These are phyloP conservation scores for Alethe castanea DNA, from an alignment of 2,113 vertebrate species.

Conservation along the genomic window DNA sequence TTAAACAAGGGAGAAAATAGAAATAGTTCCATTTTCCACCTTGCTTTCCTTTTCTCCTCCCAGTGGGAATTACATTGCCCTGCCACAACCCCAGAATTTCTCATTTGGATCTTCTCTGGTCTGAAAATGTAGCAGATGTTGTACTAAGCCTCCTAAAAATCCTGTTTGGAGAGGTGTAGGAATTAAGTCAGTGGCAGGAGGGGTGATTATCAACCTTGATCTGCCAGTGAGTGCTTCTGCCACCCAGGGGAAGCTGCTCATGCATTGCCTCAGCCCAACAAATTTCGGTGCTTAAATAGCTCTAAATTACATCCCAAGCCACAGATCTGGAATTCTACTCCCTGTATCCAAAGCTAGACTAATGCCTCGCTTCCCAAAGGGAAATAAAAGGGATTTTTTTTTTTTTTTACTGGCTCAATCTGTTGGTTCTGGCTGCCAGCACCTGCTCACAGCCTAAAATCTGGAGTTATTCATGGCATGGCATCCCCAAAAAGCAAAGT, in stretches of 20 bases:
- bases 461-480: neutral
- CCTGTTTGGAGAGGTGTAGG: neutral
- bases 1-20: neutral
- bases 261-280: neutral
- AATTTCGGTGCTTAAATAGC: neutral
- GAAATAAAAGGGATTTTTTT: neutral
- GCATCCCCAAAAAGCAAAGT: neutral
- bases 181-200: neutral
- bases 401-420: neutral
- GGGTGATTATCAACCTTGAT: neutral
- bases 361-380: neutral
- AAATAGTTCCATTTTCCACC: neutral
- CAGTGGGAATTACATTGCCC: neutral
- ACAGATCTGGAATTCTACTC: neutral
- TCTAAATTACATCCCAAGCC: neutral
- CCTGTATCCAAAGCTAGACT: neutral
- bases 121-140: neutral
- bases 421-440: neutral
- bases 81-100: neutral
- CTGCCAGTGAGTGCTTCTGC: neutral
- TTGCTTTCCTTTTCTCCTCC: neutral
- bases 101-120: neutral
- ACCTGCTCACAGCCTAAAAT: neutral
- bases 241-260: neutral
- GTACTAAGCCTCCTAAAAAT: neutral